A percentile compares a stretch with the other conserved stretches of the same genome.
phyloP scores from a whole-genome alignment of 2,888 invertebrate genomes.

The Apoderus coryli region DNA sequence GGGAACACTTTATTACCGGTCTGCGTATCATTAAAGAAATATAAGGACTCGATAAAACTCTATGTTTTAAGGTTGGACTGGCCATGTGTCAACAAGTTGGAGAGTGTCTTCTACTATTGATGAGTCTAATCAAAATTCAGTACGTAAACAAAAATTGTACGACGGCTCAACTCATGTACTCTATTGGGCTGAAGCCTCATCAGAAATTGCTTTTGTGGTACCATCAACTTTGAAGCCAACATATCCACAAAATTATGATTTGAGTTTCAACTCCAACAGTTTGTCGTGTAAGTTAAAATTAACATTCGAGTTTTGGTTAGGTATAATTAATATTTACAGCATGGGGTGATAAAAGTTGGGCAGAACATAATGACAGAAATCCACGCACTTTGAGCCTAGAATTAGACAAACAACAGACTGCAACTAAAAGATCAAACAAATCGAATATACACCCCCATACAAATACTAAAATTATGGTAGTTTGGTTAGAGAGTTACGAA shows the following conservation, averaged over 20 bases:
- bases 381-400: constrained; percentile 59
- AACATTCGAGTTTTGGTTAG: too few relatives aligned
- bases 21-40: too few relatives aligned
- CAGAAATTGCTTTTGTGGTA: constrained; percentile 91
- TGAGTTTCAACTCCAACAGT: constrained; percentile 24
- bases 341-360: constrained; percentile 41
- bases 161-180: constrained; percentile 75
- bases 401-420: constrained; percentile 49
- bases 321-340: too few relatives aligned
- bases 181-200: constrained; percentile 91
- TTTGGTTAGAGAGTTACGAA: constrained; percentile 94
- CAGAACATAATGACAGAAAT: constrained; percentile 35
- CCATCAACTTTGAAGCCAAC: constrained; percentile 40
- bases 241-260: constrained; percentile 18
- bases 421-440: constrained; percentile 38
- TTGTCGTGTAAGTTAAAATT: constrained; percentile 26
- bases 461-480: constrained; percentile 69
- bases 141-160: constrained; percentile 35
- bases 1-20: not conserved
- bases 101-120: constrained; percentile 24
- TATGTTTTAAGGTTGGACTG: constrained; percentile 60
- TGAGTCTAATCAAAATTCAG: constrained; percentile 9
- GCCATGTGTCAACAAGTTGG: constrained; percentile 79
- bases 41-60: too few relatives aligned
- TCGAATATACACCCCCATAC: constrained; percentile 43